A percentile compares a stretch with the other conserved stretches of the same genome.
These are phyloP conservation scores for Terrapene triunguis DNA, from an alignment of 2,113 vertebrate genomes.

Conservation along the genomic window DNA sequence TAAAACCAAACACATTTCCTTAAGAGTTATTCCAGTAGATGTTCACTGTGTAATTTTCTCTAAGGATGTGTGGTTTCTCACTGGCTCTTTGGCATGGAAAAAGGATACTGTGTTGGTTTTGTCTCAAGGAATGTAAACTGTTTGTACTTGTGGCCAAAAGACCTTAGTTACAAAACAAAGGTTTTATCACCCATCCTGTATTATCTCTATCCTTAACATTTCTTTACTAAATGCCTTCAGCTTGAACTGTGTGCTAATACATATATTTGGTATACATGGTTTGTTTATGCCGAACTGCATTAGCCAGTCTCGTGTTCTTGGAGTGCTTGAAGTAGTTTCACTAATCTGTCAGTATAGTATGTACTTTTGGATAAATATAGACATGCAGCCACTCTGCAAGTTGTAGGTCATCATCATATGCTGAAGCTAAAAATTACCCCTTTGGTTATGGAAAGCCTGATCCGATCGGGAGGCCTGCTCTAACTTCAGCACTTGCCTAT, in stretches of 20 bases:
- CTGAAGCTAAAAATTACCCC: slow-evolving; percentile 94
- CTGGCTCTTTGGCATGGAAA: slow-evolving; percentile 55
- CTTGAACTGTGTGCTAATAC: not conserved
- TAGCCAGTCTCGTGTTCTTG: slow-evolving; percentile 83
- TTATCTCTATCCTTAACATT: slow-evolving; percentile 35
- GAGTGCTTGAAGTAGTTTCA: slow-evolving; percentile 83
- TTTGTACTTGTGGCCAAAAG: slow-evolving; percentile 17
- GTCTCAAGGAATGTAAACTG: slow-evolving; percentile 55
- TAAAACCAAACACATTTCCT: slow-evolving; percentile 44
- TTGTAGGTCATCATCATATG: slow-evolving; percentile 86
- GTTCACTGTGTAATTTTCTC: slow-evolving; percentile 43
- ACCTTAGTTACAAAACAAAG: slow-evolving; percentile 39
- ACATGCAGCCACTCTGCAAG: slow-evolving; percentile 83
- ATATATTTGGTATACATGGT: slow-evolving; percentile 14
- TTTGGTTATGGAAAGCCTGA: slow-evolving; percentile 85
- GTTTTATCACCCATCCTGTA: not conserved
- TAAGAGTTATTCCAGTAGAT: slow-evolving; percentile 44
- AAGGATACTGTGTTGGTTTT: slow-evolving; percentile 34
- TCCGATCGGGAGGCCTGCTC: slow-evolving; percentile 80
- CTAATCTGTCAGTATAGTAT: slow-evolving; percentile 91
- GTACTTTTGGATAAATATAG: slow-evolving; percentile 96
- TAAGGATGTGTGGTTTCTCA: slow-evolving; percentile 58
- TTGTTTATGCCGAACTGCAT: slow-evolving; percentile 77
- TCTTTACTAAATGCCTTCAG: not conserved
- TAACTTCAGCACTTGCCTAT: slow-evolving; percentile 62